Conservation (phyloP, 2,888 invertebrate genomes). For the Drosophila barbarae region DNA sequence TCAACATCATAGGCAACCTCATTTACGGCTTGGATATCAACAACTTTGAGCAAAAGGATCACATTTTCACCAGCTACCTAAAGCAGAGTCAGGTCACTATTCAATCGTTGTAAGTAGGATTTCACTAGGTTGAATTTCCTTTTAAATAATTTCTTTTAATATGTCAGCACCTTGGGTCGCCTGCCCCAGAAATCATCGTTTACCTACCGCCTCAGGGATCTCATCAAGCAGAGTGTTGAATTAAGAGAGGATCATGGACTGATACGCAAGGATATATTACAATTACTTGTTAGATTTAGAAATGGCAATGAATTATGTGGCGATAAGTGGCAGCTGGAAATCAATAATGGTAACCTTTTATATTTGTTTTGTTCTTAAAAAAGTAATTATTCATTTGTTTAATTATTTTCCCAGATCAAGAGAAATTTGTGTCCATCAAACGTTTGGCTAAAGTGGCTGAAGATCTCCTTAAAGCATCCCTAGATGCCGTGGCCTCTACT, state of each 20-base stretch:
- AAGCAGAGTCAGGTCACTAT: slow-evolving; percentile 20
- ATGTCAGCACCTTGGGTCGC: slow-evolving; percentile 59
- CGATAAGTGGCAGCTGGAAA: slow-evolving; percentile 73
- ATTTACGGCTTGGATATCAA: slow-evolving; percentile 80
- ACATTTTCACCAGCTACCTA: slow-evolving; percentile 65
- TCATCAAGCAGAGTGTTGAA: slow-evolving; percentile 78
- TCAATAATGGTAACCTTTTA: slow-evolving; percentile 50
- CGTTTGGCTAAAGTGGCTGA: slow-evolving; percentile 74
- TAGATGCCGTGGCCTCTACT: slow-evolving; percentile 79
- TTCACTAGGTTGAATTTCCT: background rate
- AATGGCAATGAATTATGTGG: slow-evolving; percentile 72
- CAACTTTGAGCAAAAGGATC: slow-evolving; percentile 74
- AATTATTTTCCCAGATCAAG: slow-evolving; percentile 51
- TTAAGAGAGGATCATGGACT: slow-evolving; percentile 78
- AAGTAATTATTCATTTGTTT: background rate
- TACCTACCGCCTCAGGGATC: slow-evolving; percentile 69
- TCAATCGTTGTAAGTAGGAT: slow-evolving; percentile 60
- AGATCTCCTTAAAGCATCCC: slow-evolving; percentile 64
- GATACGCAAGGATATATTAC: slow-evolving; percentile 80
- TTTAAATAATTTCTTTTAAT: background rate
- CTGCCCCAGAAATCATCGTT: slow-evolving; percentile 65
- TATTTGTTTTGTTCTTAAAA: rapidly evolving
- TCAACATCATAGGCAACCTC: slow-evolving; percentile 80
- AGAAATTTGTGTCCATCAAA: slow-evolving; percentile 71
- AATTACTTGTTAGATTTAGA: slow-evolving; percentile 80